Evolutionary conservation across 2,888 invertebrate genomes (phyloP), one percentile per base, ranked within the genome.

Genomic region (Cepaea hortensis): DNA sequence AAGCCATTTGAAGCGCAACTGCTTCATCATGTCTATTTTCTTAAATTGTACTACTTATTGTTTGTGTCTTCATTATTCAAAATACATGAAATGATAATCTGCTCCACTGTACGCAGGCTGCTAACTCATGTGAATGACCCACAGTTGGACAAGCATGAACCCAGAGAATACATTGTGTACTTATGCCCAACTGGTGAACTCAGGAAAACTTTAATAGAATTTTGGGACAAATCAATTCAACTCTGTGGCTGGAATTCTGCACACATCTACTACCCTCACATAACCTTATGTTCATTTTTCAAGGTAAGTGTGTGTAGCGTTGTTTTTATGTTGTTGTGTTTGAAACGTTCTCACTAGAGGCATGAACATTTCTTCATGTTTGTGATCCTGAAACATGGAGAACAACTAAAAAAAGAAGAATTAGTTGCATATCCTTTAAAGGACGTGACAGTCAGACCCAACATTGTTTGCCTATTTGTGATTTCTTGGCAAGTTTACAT

Each of bases 241-340:
- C 94, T 96, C 18, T 96, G 96, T 92, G 97, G 97, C 9, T 97
- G 98, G 97, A 98, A 98, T 95, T 97, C 97, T 48, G 97, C 97
- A 0, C 98, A 98, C 92, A 97, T 97, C 94, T 97, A 96, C 94
- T 96, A 97, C 87, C 98, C 98, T 3, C 98, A 98, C 93, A 97
- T 98, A 90, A 98, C 98, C 11, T 95, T 98, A 85, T 97, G 97
- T 85, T 97, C 97, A 20, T 98, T 97, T 95, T 98, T 98, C 88
- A 92, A 92, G 90, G 94, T 94, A 88, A 88, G 90, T 84, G 11
- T 70, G 3, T 35, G 7, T 20, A 35, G 35, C 35, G 35, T 35
- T 35, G 35, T 35, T 35, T 35, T 35, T 35, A 35, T 35, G 35
- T 23, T 23, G n/a, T 23, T 11, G 13, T n/a, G 7, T 11, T 76